Evolutionary conservation across 2,113 vertebrate species (phyloP), one percentile per base, ranked within the genome.

Genomic region (Tautogolabrus adspersus): DNA sequence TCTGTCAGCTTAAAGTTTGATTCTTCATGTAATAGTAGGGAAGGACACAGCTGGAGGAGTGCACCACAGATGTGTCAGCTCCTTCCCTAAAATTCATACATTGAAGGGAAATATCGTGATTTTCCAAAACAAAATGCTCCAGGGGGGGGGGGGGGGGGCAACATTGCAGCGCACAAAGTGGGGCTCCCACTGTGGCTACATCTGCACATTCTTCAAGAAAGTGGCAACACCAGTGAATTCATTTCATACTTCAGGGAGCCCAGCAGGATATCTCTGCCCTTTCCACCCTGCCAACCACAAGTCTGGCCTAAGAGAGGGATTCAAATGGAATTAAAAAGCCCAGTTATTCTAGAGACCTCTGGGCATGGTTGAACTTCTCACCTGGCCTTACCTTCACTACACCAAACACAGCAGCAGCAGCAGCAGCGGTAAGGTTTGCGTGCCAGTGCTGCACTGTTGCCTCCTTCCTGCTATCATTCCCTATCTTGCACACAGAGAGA

Each of bases 141-240:
- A 18, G 19, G 47, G 15, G 47, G 6, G 16, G 15, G 47, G 6
- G 64, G 26, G 18, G 54, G 70, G 72, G 69, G 83, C 61, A 76
- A 72, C 60, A 26, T 67, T 0, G 40, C 61, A 52, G 79, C 10
- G 21, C 71, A 64, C 61, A 69, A 79, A 70, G 84, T 70, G 75
- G 58, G 65, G 83, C 72, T 87, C 81, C 85, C 61, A 81, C 85
- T 88, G 87, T 58, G 85, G 83, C 85, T 83, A 84, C 85, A 89
- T 87, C 85, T 87, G 89, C 81, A 83, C 78, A 86, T 87, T 87
- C 81, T 86, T 89, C 70, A 49, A 75, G 66, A 74, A 70, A 80
- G 69, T 80, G 78, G 83, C 64, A 74, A 65, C 74, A 81, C 56
- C 81, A 76, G 58, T 73, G 70, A 85, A 87, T 87, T 87, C 1